These are phyloP conservation scores for Erinaceus europaeus DNA, from an alignment of 2,113 vertebrate species.

Conservation along the genomic window DNA sequence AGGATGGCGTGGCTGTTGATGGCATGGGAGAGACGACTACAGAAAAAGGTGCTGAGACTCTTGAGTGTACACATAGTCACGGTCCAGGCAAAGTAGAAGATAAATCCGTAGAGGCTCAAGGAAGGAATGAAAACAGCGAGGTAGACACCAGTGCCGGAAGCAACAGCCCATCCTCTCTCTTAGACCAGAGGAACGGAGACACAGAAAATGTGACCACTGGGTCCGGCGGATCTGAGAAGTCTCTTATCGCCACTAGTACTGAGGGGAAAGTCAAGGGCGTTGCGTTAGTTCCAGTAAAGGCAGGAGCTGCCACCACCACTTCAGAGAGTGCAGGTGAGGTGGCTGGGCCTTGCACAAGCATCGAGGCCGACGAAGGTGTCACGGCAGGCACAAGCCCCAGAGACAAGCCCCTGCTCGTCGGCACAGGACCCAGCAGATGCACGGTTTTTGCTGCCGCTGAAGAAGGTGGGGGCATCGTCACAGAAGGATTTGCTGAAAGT, in stretches of 20 bases:
- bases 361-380: slow-evolving; percentile 84
- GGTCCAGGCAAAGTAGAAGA: neutral
- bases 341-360: slow-evolving; percentile 77
- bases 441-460: slow-evolving; percentile 81
- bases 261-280: slow-evolving; percentile 43
- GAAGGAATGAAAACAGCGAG: slow-evolving; percentile 70
- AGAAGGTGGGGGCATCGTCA: slow-evolving; percentile 76
- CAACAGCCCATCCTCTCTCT: neutral
- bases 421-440: slow-evolving; percentile 68
- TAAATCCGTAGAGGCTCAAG: neutral
- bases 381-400: neutral
- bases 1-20: neutral
- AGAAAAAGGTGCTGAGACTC: neutral
- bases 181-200: slow-evolving; percentile 27
- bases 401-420: neutral
- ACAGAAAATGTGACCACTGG: neutral
- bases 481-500: slow-evolving; percentile 81
- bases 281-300: slow-evolving; percentile 42
- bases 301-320: slow-evolving; percentile 74
- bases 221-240: slow-evolving; percentile 66
- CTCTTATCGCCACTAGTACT: slow-evolving; percentile 77
- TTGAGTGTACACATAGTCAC: neutral
- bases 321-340: slow-evolving; percentile 65
- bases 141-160: slow-evolving; percentile 76
- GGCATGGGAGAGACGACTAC: slow-evolving; percentile 47